phyloP scores from a whole-genome alignment of 2,888 invertebrate species.

The Halictus ligatus region DNA sequence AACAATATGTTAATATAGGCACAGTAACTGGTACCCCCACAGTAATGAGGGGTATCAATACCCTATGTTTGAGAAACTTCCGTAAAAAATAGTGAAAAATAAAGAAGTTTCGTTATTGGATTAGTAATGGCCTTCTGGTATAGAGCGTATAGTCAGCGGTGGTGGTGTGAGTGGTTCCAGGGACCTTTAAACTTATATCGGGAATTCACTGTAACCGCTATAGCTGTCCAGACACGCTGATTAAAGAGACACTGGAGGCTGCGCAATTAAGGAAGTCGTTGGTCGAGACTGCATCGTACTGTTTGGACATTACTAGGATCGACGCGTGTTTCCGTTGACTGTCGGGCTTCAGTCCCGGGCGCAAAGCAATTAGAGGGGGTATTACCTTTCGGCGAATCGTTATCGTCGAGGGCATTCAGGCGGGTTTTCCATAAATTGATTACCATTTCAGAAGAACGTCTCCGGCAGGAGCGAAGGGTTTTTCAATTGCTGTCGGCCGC shows the following conservation, averaged over 20 bases:
- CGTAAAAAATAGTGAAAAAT: too few species aligned
- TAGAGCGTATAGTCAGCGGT: too few species aligned
- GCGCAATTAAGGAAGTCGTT: not conserved
- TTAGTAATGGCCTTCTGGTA: too few species aligned
- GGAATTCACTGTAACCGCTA: too few species aligned
- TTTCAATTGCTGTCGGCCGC: not conserved
- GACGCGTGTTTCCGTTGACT: not conserved
- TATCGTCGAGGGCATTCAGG: not conserved
- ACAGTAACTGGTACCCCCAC: too few species aligned
- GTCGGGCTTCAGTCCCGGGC: not conserved
- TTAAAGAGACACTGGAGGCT: not conserved
- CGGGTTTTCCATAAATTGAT: not conserved
- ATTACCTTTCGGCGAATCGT: not conserved
- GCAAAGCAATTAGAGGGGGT: not conserved
- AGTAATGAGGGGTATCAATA: too few species aligned
- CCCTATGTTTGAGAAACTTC: too few species aligned
- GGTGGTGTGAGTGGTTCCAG: too few species aligned
- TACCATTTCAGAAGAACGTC: not conserved
- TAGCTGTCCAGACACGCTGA: too few species aligned
- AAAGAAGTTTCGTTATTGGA: too few species aligned
- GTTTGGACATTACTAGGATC: not conserved
- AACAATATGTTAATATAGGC: too few species aligned
- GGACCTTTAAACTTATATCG: too few species aligned
- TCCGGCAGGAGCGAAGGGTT: not conserved
- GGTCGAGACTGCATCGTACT: not conserved